Conservation (phyloP, 2,797 vertebrate genomes). For the Poeciliopsis presidionis region DNA sequence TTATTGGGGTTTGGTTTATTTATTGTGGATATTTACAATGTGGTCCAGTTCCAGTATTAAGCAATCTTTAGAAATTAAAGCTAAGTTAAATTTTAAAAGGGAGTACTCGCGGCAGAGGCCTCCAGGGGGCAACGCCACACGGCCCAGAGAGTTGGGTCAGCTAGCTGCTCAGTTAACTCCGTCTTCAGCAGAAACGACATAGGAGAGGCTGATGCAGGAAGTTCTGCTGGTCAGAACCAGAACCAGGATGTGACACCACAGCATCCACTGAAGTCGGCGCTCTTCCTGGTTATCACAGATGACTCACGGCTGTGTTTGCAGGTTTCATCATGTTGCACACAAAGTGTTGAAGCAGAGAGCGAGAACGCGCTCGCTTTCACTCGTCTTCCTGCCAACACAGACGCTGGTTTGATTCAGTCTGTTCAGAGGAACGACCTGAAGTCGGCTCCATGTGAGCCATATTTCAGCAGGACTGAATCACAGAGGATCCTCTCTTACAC, state of each 20-base stretch:
- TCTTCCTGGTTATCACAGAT: constrained; percentile 28
- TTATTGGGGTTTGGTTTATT: no score
- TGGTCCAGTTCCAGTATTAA: no score
- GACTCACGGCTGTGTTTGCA: constrained; percentile 39
- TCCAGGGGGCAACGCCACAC: no score
- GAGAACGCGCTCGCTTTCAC: background rate
- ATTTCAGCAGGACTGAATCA: constrained; percentile 13
- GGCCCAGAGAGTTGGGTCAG: no score
- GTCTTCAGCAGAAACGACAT: no score
- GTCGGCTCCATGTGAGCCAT: background rate
- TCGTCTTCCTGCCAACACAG: background rate
- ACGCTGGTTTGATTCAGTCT: no score
- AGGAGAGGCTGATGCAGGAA: no score
- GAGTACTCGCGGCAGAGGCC: no score
- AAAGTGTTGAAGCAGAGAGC: constrained; percentile 7
- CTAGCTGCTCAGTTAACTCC: no score
- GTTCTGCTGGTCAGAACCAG: constrained; percentile 10
- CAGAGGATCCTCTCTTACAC: constrained; percentile 24
- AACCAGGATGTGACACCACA: constrained; percentile 41
- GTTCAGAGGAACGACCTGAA: background rate
- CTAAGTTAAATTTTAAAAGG: no score
- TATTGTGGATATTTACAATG: no score
- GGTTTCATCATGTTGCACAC: constrained; percentile 39
- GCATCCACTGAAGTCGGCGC: background rate
- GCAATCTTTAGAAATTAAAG: no score